Evolutionary conservation across 2,113 vertebrate genomes (phyloP).

Genomic region (Kobus ellipsiprymnus): DNA sequence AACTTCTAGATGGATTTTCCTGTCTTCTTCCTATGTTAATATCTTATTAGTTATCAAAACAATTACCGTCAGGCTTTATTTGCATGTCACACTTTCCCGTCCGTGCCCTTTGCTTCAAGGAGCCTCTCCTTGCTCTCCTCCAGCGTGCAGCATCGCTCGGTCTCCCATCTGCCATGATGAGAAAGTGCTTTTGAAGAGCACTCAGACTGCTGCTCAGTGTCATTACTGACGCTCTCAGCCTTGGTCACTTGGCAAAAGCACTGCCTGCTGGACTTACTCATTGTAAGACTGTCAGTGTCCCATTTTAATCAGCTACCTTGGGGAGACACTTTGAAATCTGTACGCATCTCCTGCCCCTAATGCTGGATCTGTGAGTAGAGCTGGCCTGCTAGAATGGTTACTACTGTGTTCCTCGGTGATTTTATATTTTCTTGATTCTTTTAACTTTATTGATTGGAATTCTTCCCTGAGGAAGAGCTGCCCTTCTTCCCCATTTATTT

Average conservation of each 20-base stretch:
- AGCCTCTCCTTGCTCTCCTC: no score
- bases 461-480: neutral
- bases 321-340: neutral
- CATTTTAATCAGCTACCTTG: no score
- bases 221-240: fast-evolving
- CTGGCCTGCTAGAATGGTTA: neutral
- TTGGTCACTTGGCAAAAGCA: fast-evolving
- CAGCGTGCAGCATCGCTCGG: fast-evolving
- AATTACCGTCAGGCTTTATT: neutral
- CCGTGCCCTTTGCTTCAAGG: neutral
- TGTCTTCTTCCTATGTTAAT: neutral
- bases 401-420: no score
- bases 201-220: no score
- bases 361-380: neutral
- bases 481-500: neutral
- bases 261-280: fast-evolving
- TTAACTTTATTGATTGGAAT: neutral
- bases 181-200: fast-evolving
- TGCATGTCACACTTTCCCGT: neutral
- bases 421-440: neutral
- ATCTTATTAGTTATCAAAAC: neutral
- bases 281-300: fast-evolving
- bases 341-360: no score
- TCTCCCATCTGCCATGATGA: fast-evolving
- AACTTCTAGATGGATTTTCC: neutral